Evolutionary conservation across 2,888 invertebrate species (phyloP), one percentile per base, ranked within the genome.

Genomic region (Macrosiphum euphorbiae): DNA sequence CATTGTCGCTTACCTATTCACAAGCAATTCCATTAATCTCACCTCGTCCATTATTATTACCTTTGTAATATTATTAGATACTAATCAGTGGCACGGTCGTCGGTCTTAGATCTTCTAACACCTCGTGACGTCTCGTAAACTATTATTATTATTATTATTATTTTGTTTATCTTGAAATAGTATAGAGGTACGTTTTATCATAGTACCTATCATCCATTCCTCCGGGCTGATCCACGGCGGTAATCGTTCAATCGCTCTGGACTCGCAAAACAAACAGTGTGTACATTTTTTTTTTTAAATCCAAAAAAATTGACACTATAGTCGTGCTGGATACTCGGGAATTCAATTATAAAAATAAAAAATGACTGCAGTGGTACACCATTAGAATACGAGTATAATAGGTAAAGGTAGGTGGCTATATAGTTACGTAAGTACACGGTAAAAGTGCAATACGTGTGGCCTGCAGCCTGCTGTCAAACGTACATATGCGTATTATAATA

Each of bases 11-110:
- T 78, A 35, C 78, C 35, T 78, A 78, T 78, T 78, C 35, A 20
- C 35, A 20, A 20, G 35, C 35, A 78, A 35, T 35, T 78, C 8
- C 78, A 78, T 78, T 78, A 78, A 78, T 78, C 35, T 78, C 67
- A 35, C 78, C 8, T 20, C 35, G 20, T 35, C 35, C 35, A 78
- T 78, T 35, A 67, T 55, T 55, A 58, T 67, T 78, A 20, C 78
- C 35, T 78, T 35, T 78, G 78, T 78, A 78, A 78, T 78, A 78
- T 78, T 78, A 78, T 78, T 78, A 78, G 78, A 78, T 78, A 78
- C 35, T 35, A 78, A 78, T 78, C 78, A 78, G 78, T 35, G 8
- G 78, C 78, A 78, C 78, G 35, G 78, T 78, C 78, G 78, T 78
- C 8, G 78, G 78, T 35, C 78, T 35, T 20, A 35, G 20, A 78